Percentiles rank a stretch among this genome's conserved stretches.
Conservation (phyloP, 2,113 vertebrate genomes). For the Takifugu bimaculatus region DNA sequence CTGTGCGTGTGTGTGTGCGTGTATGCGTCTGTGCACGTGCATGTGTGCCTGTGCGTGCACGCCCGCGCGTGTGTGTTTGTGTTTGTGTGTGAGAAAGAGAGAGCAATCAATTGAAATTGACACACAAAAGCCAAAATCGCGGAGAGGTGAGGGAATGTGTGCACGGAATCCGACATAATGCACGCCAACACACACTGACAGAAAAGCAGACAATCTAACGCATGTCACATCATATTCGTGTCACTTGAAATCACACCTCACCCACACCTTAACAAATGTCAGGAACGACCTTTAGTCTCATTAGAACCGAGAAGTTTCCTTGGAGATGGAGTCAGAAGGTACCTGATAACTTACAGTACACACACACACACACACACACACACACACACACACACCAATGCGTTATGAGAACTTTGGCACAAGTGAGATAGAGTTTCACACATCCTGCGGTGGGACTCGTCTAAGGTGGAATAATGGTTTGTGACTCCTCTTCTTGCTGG, state of each 20-base stretch:
- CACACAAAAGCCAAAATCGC: constrained; percentile 10
- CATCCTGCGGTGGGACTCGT: constrained; percentile 10
- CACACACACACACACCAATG: constrained; percentile 9
- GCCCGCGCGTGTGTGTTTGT: constrained; percentile 5
- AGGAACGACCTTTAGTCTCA: neutral
- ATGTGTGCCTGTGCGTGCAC: neutral
- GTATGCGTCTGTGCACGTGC: too few species aligned
- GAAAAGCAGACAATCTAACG: neutral
- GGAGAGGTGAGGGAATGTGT: constrained; percentile 39
- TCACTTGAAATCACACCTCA: neutral
- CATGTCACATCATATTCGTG: neutral
- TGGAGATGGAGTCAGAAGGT: neutral
- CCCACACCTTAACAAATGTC: neutral
- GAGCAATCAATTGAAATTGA: constrained; percentile 37
- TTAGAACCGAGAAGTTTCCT: too few species aligned
- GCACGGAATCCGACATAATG: neutral
- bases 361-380: constrained; percentile 3
- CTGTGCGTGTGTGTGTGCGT: too few species aligned
- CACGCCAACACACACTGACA: neutral
- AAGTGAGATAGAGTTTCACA: constrained; percentile 29
- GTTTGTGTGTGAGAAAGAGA: neutral
- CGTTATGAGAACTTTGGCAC: constrained; percentile 22
- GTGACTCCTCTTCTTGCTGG: constrained; percentile 15
- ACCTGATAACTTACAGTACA: neutral
- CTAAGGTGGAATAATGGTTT: constrained; percentile 8